Evolutionary conservation across 2,797 vertebrate species (phyloP).

Genomic region (Mus spretus): DNA sequence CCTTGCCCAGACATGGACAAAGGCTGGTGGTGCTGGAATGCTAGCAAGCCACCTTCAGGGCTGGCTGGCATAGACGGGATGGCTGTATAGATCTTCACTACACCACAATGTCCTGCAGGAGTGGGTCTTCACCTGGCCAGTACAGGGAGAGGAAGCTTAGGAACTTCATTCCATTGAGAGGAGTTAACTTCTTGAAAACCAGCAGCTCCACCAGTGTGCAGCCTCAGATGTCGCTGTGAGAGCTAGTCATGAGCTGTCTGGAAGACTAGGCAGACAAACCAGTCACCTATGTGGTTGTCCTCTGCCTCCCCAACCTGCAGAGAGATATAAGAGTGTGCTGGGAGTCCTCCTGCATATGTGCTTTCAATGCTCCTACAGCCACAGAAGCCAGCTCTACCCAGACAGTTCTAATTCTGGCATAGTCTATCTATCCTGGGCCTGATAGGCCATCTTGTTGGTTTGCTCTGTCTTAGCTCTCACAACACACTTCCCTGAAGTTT

Average conservation of each 20-base stretch:
- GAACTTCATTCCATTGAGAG: conserved; percentile 90
- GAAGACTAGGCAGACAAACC: conserved; percentile 87
- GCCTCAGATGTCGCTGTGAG: conserved; percentile 90
- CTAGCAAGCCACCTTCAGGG: not conserved
- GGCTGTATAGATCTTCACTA: conserved; percentile 39
- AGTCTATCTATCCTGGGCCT: no score
- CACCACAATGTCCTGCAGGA: conserved; percentile 89
- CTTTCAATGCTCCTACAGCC: no score
- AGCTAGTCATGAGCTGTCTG: conserved; percentile 71
- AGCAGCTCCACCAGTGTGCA: conserved; percentile 87
- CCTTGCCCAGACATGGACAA: not conserved
- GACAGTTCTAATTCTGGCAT: not conserved
- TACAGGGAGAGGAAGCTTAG: conserved; percentile 90
- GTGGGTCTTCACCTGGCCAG: conserved; percentile 91
- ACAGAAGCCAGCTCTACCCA: no score
- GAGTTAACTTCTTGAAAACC: conserved; percentile 46
- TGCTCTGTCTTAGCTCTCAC: not conserved
- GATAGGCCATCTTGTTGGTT: not conserved
- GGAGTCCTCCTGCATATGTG: accelerated
- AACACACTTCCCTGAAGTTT: no score
- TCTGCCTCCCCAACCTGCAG: conserved; percentile 70
- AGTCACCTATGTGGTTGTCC: conserved; percentile 53
- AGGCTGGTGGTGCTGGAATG: not conserved
- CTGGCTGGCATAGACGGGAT: not conserved
- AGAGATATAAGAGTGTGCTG: not conserved